A percentile compares a stretch with the other conserved stretches of the same genome.
These are phyloP conservation scores for Rissa tridactyla DNA, from an alignment of 2,113 vertebrate species.

Conservation along the genomic window DNA sequence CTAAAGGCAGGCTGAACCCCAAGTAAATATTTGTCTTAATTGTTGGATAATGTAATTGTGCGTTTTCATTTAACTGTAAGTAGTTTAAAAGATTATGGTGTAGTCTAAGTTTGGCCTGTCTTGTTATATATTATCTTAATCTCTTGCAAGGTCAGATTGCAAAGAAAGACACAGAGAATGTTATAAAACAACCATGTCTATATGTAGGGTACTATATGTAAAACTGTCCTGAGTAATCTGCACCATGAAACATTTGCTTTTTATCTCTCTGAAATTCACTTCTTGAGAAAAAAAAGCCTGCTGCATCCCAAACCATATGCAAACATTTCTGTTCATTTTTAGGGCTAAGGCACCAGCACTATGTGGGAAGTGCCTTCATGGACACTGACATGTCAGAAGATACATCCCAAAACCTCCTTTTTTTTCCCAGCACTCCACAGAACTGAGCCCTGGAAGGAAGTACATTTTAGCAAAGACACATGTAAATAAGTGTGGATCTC, in stretches of 20 bases:
- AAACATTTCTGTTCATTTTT: slow-evolving; percentile 1
- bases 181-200: not conserved
- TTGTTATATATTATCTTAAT: not conserved
- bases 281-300: not conserved
- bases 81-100: not conserved
- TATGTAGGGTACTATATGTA: not conserved
- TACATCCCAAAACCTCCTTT: not conserved
- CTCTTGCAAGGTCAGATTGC: not conserved
- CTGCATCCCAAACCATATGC: not conserved
- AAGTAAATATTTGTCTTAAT: not conserved
- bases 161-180: not conserved
- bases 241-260: not conserved
- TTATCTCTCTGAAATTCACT: not conserved
- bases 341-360: slow-evolving; percentile 37
- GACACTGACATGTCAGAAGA: not conserved
- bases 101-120: not conserved
- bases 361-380: not conserved
- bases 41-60: not conserved
- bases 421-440: not conserved
- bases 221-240: slow-evolving; percentile 42
- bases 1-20: not conserved
- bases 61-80: not conserved
- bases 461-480: not conserved
- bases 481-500: not conserved
- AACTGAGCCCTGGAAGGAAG: not conserved